Evolutionary conservation across 2,113 vertebrate genomes (phyloP), one percentile per base, ranked within the genome.

Genomic region (Nibea coibor): DNA sequence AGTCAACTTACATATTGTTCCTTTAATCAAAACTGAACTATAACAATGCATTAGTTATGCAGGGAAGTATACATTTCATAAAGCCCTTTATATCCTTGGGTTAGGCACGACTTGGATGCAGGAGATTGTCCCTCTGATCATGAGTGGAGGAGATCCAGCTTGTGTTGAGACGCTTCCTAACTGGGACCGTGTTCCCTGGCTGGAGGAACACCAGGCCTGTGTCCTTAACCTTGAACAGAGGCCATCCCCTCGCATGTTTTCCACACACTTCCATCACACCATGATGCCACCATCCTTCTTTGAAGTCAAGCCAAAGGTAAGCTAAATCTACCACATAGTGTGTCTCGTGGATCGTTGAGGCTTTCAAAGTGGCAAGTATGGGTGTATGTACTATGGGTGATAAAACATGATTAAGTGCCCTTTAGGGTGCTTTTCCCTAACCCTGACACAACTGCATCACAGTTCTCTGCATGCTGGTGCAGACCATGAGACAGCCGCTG

Each of bases 41-140:
- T 39, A 39, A 39, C 8, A 39, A 7, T 39, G 35, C 35, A 39
- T 39, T 39, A 39, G 35, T 39, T 39, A 39, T 39, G 8, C 1
- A 39, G 7, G 35, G 7, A 39, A 9, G 7, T 39, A 39, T 39
- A 39, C 35, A 39, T 39, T 39, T 39, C 8, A 39, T 39, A 8
- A 39, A 39, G 35, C 7, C 35, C 35, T 39, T 39, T 39, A 39
- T 39, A 39, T 39, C 35, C 22, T 56, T 24, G 48, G 4, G 54
- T 43, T 12, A 96, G 94, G 95, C 7, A 95, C 94, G 0, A 95
- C 93, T 19, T 96, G 95, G 95, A 89, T 90, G 91, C 93, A 95
- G 91, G 95, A 95, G 92, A 91, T 96, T 1, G 47, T 94, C 8
- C 92, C 94, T 11, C 78, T 95, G 74, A 87, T 95, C 62, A 4